Conservation (phyloP, 2,888 invertebrate genomes). For the Autographa gamma region DNA sequence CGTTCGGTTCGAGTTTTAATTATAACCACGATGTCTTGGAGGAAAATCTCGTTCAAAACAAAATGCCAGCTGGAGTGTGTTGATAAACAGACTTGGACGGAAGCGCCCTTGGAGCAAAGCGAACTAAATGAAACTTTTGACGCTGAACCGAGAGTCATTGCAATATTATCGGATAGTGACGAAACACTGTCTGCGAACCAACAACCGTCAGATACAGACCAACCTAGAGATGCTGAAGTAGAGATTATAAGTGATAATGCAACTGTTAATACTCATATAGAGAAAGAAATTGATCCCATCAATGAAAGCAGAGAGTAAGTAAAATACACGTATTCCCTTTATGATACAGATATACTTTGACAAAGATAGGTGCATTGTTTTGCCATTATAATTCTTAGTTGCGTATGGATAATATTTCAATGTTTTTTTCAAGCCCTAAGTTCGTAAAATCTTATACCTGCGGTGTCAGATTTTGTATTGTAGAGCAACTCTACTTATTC, state of each 20-base stretch:
- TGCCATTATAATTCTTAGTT: neutral
- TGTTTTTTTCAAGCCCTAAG: neutral
- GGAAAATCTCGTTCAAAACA: conserved; percentile 62
- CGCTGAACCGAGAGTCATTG: conserved; percentile 31
- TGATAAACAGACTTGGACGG: conserved; percentile 34
- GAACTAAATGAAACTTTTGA: conserved; percentile 45
- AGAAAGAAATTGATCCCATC: conserved; percentile 53
- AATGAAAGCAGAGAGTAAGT: conserved; percentile 60
- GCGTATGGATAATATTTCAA: neutral
- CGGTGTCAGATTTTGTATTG: neutral
- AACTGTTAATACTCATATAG: conserved; percentile 50
- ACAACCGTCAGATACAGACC: conserved; percentile 56
- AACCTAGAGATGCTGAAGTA: conserved; percentile 57
- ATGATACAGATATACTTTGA: neutral
- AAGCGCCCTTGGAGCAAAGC: conserved; percentile 35
- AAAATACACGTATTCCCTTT: conserved; percentile 24
- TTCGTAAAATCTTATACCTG: neutral
- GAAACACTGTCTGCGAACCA: conserved; percentile 51
- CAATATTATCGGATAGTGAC: conserved; percentile 51
- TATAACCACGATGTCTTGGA: conserved; percentile 62
- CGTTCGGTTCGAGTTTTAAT: conserved; percentile 14
- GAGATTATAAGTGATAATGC: conserved; percentile 46
- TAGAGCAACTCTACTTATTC: neutral
- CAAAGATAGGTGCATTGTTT: neutral
- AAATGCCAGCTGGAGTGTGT: conserved; percentile 55